These are phyloP conservation scores for Cosmopolites sordidus DNA, from an alignment of 2,888 invertebrate genomes.

Conservation along the genomic window DNA sequence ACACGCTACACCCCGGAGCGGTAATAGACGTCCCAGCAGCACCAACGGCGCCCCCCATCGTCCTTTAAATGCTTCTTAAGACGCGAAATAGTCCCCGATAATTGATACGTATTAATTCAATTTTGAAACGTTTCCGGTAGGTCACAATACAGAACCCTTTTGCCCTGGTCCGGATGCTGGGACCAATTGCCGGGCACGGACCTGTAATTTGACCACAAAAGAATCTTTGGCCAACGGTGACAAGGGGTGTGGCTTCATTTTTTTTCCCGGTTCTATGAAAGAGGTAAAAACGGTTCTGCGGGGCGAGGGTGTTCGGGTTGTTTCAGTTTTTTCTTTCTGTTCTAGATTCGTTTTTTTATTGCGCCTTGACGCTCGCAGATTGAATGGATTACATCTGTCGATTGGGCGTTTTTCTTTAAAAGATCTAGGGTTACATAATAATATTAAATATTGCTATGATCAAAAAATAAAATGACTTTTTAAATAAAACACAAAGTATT, in stretches of 20 bases:
- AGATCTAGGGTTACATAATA: no score
- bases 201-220: slow-evolving; percentile 47
- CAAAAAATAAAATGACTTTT: no score
- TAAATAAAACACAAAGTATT: no score
- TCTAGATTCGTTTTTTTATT: no score
- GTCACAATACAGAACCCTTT: slow-evolving; percentile 44
- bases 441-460: no score
- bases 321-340: no score
- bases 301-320: no score
- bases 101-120: slow-evolving; percentile 52
- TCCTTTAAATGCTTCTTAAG: slow-evolving; percentile 49
- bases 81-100: slow-evolving; percentile 46
- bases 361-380: no score
- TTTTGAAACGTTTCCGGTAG: slow-evolving; percentile 47
- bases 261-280: no score
- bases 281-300: no score
- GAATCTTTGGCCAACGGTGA: slow-evolving; percentile 43
- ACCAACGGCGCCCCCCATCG: slow-evolving; percentile 39
- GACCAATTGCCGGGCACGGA: slow-evolving; percentile 46
- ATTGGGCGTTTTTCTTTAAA: no score
- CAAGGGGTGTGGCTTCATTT: slow-evolving; percentile 18
- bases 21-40: slow-evolving; percentile 43
- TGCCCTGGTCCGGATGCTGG: slow-evolving; percentile 41
- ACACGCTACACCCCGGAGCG: slow-evolving; percentile 44
- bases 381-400: no score